Conservation (phyloP, 2,113 vertebrate species). For the Xiphophorus maculatus region DNA sequence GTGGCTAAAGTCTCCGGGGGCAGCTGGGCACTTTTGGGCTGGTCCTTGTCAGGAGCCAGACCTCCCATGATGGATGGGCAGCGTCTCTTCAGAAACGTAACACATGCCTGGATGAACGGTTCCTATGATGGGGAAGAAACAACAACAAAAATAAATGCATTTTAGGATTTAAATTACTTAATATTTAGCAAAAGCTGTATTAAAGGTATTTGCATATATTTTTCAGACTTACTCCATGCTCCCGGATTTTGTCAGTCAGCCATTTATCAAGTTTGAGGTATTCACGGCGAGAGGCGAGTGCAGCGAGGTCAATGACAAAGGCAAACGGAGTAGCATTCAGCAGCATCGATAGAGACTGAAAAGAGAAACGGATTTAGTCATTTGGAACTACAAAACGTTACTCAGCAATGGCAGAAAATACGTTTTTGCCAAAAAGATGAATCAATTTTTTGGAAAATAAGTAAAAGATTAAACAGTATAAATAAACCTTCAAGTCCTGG, state of each 20-base stretch:
- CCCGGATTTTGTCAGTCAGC: constrained; percentile 99
- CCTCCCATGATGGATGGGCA: constrained; percentile 98
- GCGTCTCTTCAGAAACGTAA: constrained; percentile 97
- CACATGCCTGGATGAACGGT: constrained; percentile 98
- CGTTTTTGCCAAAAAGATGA: neutral
- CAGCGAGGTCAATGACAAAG: constrained; percentile 99
- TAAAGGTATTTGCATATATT: neutral
- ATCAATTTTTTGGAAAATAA: neutral
- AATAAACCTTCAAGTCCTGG: constrained; percentile 96
- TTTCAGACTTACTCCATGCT: constrained; percentile 90
- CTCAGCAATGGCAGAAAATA: neutral
- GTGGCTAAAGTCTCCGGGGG: constrained; percentile 97
- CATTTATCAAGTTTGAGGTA: constrained; percentile 99
- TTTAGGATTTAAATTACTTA: neutral
- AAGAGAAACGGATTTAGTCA: neutral
- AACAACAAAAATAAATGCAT: neutral
- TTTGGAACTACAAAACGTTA: neutral
- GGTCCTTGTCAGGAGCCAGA: constrained; percentile 97
- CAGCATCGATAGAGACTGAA: constrained; percentile 98
- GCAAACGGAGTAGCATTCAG: constrained; percentile 99
- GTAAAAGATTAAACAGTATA: neutral
- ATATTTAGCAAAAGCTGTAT: neutral
- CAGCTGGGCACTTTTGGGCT: constrained; percentile 98
- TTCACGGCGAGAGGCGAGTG: constrained; percentile 99
- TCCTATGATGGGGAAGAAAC: constrained; percentile 79